Evolutionary conservation across 2,113 vertebrate species (phyloP).

Genomic region (Astur gentilis): DNA sequence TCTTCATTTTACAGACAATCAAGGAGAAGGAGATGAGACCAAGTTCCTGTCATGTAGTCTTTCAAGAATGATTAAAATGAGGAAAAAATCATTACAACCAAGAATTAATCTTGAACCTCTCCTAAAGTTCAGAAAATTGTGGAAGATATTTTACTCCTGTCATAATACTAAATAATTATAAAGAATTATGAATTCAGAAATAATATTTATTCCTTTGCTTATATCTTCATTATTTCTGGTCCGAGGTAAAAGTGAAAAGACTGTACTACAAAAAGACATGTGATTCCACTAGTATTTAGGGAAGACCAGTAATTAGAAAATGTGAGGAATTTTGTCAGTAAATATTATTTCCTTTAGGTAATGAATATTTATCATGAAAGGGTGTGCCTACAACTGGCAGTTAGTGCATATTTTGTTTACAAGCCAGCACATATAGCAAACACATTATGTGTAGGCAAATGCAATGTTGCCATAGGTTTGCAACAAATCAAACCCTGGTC

Average conservation of each 20-base stretch:
- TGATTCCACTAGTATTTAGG: background rate
- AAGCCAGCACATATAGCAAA: background rate
- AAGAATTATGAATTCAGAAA: background rate
- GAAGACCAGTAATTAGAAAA: background rate
- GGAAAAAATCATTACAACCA: background rate
- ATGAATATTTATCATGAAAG: background rate
- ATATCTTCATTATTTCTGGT: background rate
- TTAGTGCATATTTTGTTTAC: background rate
- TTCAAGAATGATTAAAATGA: background rate
- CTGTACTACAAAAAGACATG: background rate
- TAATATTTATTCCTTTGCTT: background rate
- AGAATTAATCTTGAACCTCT: background rate
- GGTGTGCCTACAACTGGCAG: rapidly evolving
- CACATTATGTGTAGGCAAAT: background rate
- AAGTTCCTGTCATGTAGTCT: background rate
- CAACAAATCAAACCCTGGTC: background rate
- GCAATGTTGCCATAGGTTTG: background rate
- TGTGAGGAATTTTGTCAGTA: background rate
- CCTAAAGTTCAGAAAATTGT: background rate
- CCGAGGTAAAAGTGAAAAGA: background rate
- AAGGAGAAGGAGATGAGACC: background rate
- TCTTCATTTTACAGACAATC: background rate
- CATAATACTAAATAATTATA: background rate
- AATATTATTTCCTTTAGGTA: background rate
- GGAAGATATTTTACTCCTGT: background rate